Evolutionary conservation across 1,140 invertebrate species (phyloP).

Genomic region (Oscheius sp.): DNA sequence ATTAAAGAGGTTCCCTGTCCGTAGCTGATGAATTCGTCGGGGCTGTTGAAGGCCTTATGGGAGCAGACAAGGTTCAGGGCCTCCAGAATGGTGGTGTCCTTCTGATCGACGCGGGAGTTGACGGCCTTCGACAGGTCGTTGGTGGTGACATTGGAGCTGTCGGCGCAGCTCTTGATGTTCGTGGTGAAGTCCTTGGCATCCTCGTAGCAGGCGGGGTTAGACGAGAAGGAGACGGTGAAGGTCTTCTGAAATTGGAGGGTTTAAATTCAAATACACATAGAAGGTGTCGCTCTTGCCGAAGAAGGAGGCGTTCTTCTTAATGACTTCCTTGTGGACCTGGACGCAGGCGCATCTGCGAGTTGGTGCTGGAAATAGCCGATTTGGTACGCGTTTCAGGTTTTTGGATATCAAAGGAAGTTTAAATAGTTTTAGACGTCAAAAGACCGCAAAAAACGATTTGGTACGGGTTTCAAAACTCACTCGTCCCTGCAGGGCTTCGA

Average conservation of each 20-base stretch:
- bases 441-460: too few relatives aligned
- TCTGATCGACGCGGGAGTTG: background rate
- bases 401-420: too few relatives aligned
- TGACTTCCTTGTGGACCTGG: background rate
- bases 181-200: background rate
- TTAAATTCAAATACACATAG: background rate
- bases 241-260: too few relatives aligned
- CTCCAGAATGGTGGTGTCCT: background rate
- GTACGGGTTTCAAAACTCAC: background rate
- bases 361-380: background rate
- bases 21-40: constrained; percentile 4
- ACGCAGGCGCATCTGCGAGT: background rate
- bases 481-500: background rate
- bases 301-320: background rate
- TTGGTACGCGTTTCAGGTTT: background rate
- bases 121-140: background rate
- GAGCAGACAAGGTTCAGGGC: background rate
- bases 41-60: background rate
- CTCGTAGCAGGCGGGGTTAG: background rate
- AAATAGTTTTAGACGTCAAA: too few relatives aligned
- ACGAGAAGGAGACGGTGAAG: background rate
- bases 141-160: constrained; percentile 4
- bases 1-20: constrained; percentile 11
- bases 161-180: background rate
- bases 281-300: background rate